Evolutionary conservation across 2,113 vertebrate genomes (phyloP), one percentile per base, ranked within the genome.

Genomic region (Brachypteracias leptosomus): DNA sequence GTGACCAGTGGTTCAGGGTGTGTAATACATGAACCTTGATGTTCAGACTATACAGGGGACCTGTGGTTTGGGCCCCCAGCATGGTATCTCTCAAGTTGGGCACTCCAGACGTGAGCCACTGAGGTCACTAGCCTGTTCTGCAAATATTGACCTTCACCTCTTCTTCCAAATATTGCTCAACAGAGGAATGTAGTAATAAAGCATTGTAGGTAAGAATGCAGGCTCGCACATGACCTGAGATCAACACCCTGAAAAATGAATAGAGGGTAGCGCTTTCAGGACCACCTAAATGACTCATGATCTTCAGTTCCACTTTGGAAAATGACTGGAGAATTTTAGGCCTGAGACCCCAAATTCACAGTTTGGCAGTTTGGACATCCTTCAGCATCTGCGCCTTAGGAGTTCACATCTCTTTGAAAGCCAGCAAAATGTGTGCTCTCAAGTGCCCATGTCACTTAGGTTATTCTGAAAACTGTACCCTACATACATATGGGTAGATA

Each of bases 91-190:
- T 79, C 54, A 89, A 91, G 77, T n/a, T 94, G 94, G 89, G 73
- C 74, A 81, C 94, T 88, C 92, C 85, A 96, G 80, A 88, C 2
- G 5, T 89, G 70, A 93, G 76, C 83, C 95, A 96, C 93, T 84
- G 76, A 26, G 49, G 83, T 93, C 95, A 93, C 95, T 92, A 90
- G 79, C 86, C 93, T 86, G 57, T 96, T 94, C 88, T 97, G 76
- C 85, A 89, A 93, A 87, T 89, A 88, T 93, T 6, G 5, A 80
- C 96, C 88, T 94, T 92, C 77, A 84, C 76, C 88, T 96, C 90
- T 96, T 96, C 96, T 96, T 96, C 92, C 90, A 92, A 94, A 68
- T 96, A 97, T 95, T 96, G 95, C 93, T 97, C 93, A 94, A 96
- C 86, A 87, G 96, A 96, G 88, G 94, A 97, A 93, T 92, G 88